Conservation (phyloP, 2,888 invertebrate species). For the Acheta domesticus region DNA sequence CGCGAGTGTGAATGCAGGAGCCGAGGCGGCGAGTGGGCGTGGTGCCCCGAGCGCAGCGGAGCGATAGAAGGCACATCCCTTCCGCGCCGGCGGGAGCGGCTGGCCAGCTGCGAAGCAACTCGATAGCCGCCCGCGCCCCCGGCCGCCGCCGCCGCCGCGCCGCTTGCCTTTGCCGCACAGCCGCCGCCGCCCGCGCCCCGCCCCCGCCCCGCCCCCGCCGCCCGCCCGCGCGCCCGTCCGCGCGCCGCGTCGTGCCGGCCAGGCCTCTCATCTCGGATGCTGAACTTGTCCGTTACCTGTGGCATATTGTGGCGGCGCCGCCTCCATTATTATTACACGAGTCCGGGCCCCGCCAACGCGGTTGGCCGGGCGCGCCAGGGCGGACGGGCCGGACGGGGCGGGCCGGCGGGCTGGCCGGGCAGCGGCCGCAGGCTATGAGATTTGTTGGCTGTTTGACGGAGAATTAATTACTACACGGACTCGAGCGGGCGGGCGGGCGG, state of each 20-base stretch:
- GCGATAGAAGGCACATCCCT: too few species aligned
- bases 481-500: neutral
- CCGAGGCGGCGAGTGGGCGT: too few species aligned
- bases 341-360: neutral
- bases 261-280: neutral
- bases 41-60: too few species aligned
- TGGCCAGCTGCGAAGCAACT: too few species aligned
- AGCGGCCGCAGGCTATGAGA: neutral
- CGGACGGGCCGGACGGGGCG: neutral
- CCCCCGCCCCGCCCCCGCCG: neutral
- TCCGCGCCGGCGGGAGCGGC: neutral
- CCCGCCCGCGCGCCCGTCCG: neutral
- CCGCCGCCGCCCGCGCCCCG: neutral
- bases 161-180: neutral
- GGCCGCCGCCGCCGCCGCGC: neutral
- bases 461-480: conserved; percentile 10
- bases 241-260: neutral
- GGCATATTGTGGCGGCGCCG: neutral
- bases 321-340: conserved; percentile 18
- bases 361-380: neutral
- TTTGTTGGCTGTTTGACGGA: conserved; percentile 18
- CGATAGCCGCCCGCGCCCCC: too few species aligned
- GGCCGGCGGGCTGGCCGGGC: neutral
- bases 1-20: too few species aligned
- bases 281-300: conserved; percentile 10